Evolutionary conservation across 2,797 vertebrate species (phyloP), one percentile per base, ranked within the genome.

Genomic region (Mastacembelus armatus): DNA sequence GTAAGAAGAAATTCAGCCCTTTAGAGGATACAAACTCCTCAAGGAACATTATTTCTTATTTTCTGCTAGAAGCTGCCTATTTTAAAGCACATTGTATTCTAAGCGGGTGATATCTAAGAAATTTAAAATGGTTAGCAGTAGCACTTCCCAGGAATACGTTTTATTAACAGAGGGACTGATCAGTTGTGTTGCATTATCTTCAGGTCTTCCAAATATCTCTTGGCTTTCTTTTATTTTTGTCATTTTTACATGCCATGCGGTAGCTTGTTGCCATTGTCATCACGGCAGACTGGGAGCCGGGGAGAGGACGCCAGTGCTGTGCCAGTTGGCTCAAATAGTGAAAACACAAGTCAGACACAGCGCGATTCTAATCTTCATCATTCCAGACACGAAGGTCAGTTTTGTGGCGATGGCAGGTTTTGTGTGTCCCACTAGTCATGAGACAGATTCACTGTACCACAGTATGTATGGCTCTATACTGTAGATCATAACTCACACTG

Each of bases 361-460:
- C 88, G 89, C 88, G 77, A 89, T 89, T 91, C 89, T 92, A 90
- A 92, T 92, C 92, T 91, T 90, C 80, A 88, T 85, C 87, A 70
- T 81, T 91, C 70, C 91, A 92, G 90, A 92, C 89, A 89, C 55
- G 78, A 90, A 92, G 92, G 92, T 94, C 92, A 93, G 79, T 84
- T 77, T 81, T 75, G 85, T 85, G 86, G 83, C 71, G 39, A 78
- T 76, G 64, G 72, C 82, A 74, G 75, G 85, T 84, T 78, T 78
- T 60, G 51, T 73, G 78, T 83, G 75, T 87, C 82, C 78, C 71
- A 81, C 82, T 85, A 87, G 74, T 80, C 71, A 76, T 61, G 61
- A 76, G 55, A 73, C 75, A 65, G 59, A 81, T 57, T 84, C 72
- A 42, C 26, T 24, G 58, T 48, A 67, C 58, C 32, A 61, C 45